These are phyloP conservation scores for Tricholaema leucomelas DNA, from an alignment of 2,113 vertebrate genomes.

Conservation along the genomic window DNA sequence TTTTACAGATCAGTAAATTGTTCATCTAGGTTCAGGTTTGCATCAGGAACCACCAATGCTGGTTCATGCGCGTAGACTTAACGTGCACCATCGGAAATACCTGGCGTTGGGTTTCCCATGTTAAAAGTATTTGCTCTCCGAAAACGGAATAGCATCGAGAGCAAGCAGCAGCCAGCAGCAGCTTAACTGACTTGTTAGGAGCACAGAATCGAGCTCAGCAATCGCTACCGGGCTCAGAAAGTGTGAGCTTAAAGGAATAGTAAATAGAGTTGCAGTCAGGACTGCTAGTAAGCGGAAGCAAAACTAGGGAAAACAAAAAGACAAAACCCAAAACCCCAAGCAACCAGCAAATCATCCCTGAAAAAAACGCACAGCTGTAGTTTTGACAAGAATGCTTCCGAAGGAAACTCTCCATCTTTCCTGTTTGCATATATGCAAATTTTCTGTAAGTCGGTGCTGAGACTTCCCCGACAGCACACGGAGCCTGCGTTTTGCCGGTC, in stretches of 20 bases:
- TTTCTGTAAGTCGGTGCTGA: not conserved
- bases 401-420: not conserved
- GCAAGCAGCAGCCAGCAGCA: not conserved
- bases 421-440: conserved; percentile 9
- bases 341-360: not conserved
- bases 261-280: not conserved
- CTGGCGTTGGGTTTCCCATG: not conserved
- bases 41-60: not conserved
- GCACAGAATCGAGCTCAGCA: not conserved
- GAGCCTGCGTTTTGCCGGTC: accelerated
- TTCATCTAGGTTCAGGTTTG: not conserved
- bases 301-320: not conserved
- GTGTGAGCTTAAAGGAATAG: not conserved
- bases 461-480: not conserved
- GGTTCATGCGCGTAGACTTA: not conserved
- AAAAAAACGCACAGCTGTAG: not conserved
- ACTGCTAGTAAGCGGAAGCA: not conserved
- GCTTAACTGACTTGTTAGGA: not conserved
- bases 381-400: not conserved
- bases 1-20: not conserved
- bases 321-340: not conserved
- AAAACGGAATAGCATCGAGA: not conserved
- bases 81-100: not conserved
- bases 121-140: not conserved
- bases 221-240: not conserved